Evolutionary conservation across 2,113 vertebrate genomes (phyloP).

Genomic region (Laticauda colubrina): DNA sequence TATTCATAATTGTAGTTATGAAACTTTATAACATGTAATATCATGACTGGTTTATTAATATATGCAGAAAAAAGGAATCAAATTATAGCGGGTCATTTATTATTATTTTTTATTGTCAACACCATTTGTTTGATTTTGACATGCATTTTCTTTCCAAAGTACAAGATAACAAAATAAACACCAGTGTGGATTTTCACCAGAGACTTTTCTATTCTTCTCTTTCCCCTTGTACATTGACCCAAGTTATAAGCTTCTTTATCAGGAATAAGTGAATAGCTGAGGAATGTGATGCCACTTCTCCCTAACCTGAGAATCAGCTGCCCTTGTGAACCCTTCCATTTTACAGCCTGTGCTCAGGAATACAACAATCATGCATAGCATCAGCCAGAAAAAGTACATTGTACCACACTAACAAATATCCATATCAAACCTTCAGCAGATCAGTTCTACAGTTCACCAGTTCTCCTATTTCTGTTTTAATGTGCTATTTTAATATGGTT

Average conservation of each 20-base stretch:
- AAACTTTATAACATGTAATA: constrained; percentile 32
- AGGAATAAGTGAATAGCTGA: background rate
- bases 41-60: background rate
- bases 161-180: background rate
- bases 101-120: background rate
- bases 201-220: background rate
- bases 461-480: background rate
- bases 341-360: background rate
- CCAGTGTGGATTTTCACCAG: background rate
- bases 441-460: background rate
- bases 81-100: constrained; percentile 46
- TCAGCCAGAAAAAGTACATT: background rate
- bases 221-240: background rate
- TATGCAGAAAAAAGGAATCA: constrained; percentile 24
- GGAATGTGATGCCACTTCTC: background rate
- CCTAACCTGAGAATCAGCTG: background rate
- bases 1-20: constrained; percentile 28
- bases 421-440: background rate
- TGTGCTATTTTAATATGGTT: background rate
- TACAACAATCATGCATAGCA: background rate
- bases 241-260: background rate
- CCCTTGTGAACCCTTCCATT: background rate
- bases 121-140: background rate
- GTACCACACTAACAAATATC: background rate
- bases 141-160: background rate